Evolutionary conservation across 1,140 invertebrate species (phyloP).

Genomic region (Epicauta chinensis): DNA sequence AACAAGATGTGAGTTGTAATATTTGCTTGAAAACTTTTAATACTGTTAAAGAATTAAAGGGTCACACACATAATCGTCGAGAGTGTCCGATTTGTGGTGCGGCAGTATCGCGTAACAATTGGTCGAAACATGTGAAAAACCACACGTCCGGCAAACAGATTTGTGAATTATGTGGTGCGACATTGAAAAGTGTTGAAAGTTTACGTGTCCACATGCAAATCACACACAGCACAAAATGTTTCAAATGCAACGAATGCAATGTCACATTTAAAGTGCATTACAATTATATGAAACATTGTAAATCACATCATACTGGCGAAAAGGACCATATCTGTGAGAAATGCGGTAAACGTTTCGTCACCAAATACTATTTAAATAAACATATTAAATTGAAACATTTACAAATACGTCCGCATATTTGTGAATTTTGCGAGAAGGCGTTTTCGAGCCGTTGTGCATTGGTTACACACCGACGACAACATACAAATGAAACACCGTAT

Average conservation of each 20-base stretch:
- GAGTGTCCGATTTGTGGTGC: slow-evolving; percentile 8
- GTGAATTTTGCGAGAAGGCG: slow-evolving; percentile 4
- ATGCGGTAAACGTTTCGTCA: slow-evolving; percentile 8
- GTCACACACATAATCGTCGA: neutral
- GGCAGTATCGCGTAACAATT: slow-evolving; percentile 1
- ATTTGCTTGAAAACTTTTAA: slow-evolving; percentile 2
- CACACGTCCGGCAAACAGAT: slow-evolving; percentile 2
- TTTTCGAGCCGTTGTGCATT: slow-evolving; percentile 3
- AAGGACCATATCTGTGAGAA: slow-evolving; percentile 2
- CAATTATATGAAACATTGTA: neutral
- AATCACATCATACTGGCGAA: slow-evolving; percentile 5
- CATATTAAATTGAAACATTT: slow-evolving; percentile 8
- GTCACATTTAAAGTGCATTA: slow-evolving; percentile 2
- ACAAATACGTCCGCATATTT: slow-evolving; percentile 5
- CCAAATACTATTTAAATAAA: slow-evolving; percentile 3
- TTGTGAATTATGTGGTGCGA: slow-evolving; percentile 6
- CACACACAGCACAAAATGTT: slow-evolving; percentile 1
- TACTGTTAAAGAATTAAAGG: neutral
- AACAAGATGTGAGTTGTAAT: no score
- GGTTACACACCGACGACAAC: slow-evolving; percentile 3
- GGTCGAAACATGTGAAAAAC: neutral
- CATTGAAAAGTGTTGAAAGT: slow-evolving; percentile 6
- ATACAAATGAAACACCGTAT: slow-evolving; percentile 12
- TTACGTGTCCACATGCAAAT: neutral
- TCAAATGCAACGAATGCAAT: neutral